Conservation (phyloP, 2,888 invertebrate species). For the Drosophila emarginata region DNA sequence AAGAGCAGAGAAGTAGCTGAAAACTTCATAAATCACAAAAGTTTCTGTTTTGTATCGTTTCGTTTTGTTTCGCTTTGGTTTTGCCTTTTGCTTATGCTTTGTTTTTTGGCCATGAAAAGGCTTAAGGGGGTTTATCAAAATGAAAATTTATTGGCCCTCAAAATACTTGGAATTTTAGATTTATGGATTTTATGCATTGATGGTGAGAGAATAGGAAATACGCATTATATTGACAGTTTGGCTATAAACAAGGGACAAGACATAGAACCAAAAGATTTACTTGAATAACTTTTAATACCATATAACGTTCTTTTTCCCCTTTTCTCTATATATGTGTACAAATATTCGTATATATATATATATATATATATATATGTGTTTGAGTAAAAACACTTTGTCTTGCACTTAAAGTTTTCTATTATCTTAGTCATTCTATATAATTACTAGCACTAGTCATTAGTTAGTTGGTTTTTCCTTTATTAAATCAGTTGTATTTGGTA, state of each 20-base stretch:
- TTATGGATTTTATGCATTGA: constrained; percentile 54
- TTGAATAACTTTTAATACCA: neutral
- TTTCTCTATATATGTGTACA: neutral
- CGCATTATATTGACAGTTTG: constrained; percentile 19
- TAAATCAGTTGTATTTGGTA: constrained; percentile 17
- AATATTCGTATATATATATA: too few relatives aligned
- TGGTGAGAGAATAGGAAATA: neutral
- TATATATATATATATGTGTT: too few relatives aligned
- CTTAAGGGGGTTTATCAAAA: constrained; percentile 76
- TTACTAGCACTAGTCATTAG: neutral
- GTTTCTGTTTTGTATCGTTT: constrained; percentile 56
- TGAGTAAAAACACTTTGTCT: neutral
- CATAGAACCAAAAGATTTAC: constrained; percentile 5
- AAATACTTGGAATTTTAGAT: constrained; percentile 69
- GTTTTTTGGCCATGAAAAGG: constrained; percentile 70
- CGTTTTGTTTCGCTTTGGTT: constrained; percentile 2
- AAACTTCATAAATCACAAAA: constrained; percentile 75
- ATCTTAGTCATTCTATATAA: constrained; percentile 2
- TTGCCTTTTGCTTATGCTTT: neutral
- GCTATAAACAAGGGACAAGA: constrained; percentile 13
- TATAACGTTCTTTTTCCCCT: neutral
- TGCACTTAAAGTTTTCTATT: neutral
- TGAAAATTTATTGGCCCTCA: constrained; percentile 72
- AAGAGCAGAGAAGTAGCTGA: constrained; percentile 59
- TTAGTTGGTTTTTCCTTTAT: neutral